Conservation (phyloP, 2,888 invertebrate species). For the Limnephilus marmoratus region DNA sequence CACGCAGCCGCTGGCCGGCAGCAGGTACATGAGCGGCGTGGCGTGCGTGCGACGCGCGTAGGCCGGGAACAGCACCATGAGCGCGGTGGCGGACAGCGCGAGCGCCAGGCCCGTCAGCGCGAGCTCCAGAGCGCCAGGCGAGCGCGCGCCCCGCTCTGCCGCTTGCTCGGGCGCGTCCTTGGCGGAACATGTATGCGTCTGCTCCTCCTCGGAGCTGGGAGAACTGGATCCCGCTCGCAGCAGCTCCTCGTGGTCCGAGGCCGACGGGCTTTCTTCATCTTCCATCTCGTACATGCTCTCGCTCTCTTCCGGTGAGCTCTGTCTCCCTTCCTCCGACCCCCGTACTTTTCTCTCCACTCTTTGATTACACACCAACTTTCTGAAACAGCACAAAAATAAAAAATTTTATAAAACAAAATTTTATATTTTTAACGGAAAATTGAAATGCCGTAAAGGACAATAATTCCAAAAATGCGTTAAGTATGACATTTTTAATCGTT, state of each 20-base stretch:
- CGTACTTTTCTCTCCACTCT: background rate
- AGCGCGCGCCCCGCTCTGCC: background rate
- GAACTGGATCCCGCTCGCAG: conserved; percentile 51
- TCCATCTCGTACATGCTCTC: conserved; percentile 56
- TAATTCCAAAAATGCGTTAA: too few relatives aligned
- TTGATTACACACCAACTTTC: background rate
- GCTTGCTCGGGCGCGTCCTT: conserved; percentile 47
- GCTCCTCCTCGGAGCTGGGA: conserved; percentile 57
- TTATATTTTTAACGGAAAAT: too few relatives aligned
- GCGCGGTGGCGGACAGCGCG: conserved; percentile 73
- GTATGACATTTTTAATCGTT: too few relatives aligned
- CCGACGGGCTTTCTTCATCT: conserved; percentile 48
- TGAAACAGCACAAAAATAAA: background rate
- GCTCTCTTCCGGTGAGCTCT: background rate
- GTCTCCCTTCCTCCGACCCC: background rate
- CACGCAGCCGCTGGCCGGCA: conserved; percentile 68
- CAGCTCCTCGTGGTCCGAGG: conserved; percentile 61
- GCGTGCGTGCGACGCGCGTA: conserved; percentile 73
- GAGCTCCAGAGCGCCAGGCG: conserved; percentile 10
- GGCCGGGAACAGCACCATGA: conserved; percentile 76
- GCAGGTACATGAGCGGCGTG: conserved; percentile 69
- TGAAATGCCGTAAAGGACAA: too few relatives aligned
- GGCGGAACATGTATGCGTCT: conserved; percentile 55
- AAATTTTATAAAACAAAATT: background rate
- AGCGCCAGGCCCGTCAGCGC: conserved; percentile 71